These are phyloP conservation scores for Pempheris klunzingeri DNA, from an alignment of 2,797 vertebrate species.

Conservation along the genomic window DNA sequence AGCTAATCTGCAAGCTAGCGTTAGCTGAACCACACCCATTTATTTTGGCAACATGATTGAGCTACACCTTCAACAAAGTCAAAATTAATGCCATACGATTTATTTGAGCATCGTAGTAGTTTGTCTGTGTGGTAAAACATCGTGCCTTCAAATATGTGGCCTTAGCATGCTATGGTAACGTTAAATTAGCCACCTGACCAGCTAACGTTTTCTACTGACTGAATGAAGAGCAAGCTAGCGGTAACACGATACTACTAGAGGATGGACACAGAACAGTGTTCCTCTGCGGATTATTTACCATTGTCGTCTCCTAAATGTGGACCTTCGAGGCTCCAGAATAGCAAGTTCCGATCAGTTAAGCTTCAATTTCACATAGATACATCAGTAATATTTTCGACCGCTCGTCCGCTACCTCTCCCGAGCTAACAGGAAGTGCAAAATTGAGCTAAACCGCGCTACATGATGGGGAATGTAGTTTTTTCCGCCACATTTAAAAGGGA, in stretches of 20 bases:
- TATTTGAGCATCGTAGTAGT: neutral
- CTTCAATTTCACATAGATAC: constrained; percentile 57
- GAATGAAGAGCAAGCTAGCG: constrained; percentile 48
- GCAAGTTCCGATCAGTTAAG: constrained; percentile 41
- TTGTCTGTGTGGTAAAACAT: neutral
- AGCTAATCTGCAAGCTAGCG: constrained; percentile 1
- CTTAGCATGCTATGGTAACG: neutral
- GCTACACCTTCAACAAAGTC: neutral
- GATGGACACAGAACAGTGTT: neutral
- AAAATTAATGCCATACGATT: fast-evolving
- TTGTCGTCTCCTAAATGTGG: constrained; percentile 65
- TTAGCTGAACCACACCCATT: constrained; percentile 53
- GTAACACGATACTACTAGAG: neutral
- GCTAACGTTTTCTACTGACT: constrained; percentile 36
- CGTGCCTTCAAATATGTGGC: constrained; percentile 1
- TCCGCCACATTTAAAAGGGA: fast-evolving
- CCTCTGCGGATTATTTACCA: constrained; percentile 70
- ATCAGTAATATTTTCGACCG: constrained; percentile 64
- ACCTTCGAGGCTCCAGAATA: constrained; percentile 37
- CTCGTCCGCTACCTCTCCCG: constrained; percentile 73
- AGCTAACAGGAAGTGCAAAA: constrained; percentile 71
- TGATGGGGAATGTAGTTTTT: constrained; percentile 77
- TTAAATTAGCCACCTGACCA: constrained; percentile 18
- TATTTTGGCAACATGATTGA: neutral
- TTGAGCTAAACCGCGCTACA: constrained; percentile 11